Percentiles rank a stretch among this genome's conserved stretches.
Conservation (phyloP, 2,888 invertebrate species). For the Pyrrhia umbra region DNA sequence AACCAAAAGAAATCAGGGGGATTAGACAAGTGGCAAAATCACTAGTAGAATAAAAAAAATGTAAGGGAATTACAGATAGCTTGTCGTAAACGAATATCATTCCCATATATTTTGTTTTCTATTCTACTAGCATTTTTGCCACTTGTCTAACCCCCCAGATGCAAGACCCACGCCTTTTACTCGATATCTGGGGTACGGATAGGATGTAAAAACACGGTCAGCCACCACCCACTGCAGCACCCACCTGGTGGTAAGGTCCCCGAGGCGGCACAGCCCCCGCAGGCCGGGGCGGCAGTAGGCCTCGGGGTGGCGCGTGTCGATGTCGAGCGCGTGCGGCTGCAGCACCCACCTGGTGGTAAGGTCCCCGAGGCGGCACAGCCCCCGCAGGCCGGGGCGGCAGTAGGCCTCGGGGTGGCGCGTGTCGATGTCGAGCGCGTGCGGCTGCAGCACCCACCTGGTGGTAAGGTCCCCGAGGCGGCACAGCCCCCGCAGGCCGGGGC, state of each 20-base stretch:
- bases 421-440: conserved; percentile 92
- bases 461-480: conserved; percentile 95
- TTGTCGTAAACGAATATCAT: no score
- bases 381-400: conserved; percentile 90
- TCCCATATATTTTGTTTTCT: no score
- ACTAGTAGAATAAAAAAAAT: no score
- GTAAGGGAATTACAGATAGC: no score
- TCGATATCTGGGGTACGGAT: no score
- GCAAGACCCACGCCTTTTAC: no score
- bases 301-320: conserved; percentile 90
- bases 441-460: conserved; percentile 93
- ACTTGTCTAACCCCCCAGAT: no score
- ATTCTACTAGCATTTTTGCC: no score
- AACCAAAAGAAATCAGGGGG: no score
- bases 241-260: conserved; percentile 93
- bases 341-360: conserved; percentile 92
- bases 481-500: conserved; percentile 88
- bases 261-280: conserved; percentile 92
- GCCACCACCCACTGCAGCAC: no score
- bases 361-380: conserved; percentile 94
- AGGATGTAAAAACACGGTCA: no score
- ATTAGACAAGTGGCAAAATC: no score
- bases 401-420: conserved; percentile 89
- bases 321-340: conserved; percentile 93
- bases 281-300: conserved; percentile 90